Evolutionary conservation across 2,888 invertebrate genomes (phyloP).

Genomic region (Rhimphoctona megacephalus): DNA sequence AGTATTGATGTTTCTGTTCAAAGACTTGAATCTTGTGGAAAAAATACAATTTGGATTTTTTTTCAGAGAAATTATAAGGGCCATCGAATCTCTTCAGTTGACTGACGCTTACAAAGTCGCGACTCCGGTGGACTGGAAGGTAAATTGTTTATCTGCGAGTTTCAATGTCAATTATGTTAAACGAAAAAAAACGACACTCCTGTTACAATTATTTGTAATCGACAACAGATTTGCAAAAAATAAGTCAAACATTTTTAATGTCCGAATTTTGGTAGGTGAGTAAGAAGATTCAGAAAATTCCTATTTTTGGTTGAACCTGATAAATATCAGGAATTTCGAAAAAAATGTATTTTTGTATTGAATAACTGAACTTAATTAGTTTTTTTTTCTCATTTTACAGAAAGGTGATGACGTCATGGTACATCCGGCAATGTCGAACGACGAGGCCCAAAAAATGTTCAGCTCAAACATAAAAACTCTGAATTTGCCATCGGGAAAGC

Average conservation of each 20-base stretch:
- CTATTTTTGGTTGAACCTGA: no score
- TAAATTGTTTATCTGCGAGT: conserved; percentile 78
- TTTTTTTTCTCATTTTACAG: conserved; percentile 85
- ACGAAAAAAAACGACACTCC: no score
- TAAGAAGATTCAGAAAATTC: no score
- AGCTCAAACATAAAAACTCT: conserved; percentile 89
- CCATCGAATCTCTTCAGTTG: conserved; percentile 95
- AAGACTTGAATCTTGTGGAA: not conserved
- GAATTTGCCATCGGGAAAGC: conserved; percentile 93
- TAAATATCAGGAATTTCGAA: no score
- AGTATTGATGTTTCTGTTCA: not conserved
- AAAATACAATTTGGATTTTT: not conserved
- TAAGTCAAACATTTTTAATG: not conserved
- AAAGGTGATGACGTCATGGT: conserved; percentile 96
- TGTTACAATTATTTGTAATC: not conserved
- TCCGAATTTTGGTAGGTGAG: no score
- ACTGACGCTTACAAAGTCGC: conserved; percentile 94
- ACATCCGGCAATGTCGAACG: conserved; percentile 91
- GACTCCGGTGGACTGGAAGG: conserved; percentile 97
- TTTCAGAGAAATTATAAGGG: conserved; percentile 95
- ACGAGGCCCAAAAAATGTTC: conserved; percentile 90
- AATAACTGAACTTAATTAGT: not conserved
- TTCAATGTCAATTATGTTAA: not conserved
- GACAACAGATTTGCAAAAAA: not conserved
- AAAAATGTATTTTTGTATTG: not conserved